Base-by-base conservation (phyloP, 2,888 invertebrate genomes). In the Aspidiotus rigidus region DNA sequence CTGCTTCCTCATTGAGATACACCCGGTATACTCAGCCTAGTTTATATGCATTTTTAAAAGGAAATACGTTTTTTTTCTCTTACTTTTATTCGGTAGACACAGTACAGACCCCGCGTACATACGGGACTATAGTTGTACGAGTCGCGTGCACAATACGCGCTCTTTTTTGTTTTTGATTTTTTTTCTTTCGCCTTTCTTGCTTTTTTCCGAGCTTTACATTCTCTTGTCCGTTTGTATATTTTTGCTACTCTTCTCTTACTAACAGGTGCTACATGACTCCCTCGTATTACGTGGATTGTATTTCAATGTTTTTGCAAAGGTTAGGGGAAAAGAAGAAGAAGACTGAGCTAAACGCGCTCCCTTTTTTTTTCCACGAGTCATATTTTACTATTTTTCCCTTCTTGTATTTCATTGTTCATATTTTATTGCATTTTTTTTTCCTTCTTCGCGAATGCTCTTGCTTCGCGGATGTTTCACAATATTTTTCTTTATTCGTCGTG, bases 201-300 rank as follows among this genome's bases (percentile, higher is more conserved):
- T 49, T 49, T 49, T 49, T 49, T 28, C 28, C 28, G 28, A 28
- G 28, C 28, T 28, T 28, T 28, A 28, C 28, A 28, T 28, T 28
- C 28, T 28, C 28, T 28, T 28, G 28, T 28, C 28, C 28, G 28
- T 55, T 55, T 55, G 15, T n/a, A 15, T 55, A 55, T 55, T 55
- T 55, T 55, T 55, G 15, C 7, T 55, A 9, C 17, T n/a, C 56
- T 8, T 55, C n/a, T 17, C 9, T 15, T 56, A 28, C 59, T 59
- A 59, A 59, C 59, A 59, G 59, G 67, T 67, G 67, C 67, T 67
- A 67, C 67, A 67, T 60, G 67, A 67, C 67, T 67, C 67, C 67
- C 67, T 67, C 67, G 67, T 67, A 59, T 67, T 67, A 67, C 67
- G 67, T 67, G 67, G 67, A 67, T 67, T 67, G 67, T 67, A 59